phyloP scores from a whole-genome alignment of 2,888 invertebrate genomes.

The Incurvaria masculella region DNA sequence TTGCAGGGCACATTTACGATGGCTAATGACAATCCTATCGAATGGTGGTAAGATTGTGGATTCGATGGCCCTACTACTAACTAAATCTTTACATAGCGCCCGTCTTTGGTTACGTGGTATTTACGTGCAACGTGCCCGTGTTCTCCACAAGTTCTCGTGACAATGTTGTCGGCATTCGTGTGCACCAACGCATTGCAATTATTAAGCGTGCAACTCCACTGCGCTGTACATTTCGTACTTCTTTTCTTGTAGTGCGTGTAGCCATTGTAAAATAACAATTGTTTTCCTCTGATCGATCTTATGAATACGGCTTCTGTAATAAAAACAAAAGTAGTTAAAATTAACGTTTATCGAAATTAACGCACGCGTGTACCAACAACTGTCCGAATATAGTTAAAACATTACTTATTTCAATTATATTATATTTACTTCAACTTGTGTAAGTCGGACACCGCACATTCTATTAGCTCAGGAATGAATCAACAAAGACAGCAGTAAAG shows the following conservation, averaged over 20 bases:
- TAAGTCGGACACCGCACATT: too few species aligned
- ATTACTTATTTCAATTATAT: too few species aligned
- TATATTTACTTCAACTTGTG: too few species aligned
- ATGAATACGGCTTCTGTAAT: conserved; percentile 4
- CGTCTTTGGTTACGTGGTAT: conserved; percentile 1
- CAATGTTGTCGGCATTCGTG: not conserved
- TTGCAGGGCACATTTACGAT: too few species aligned
- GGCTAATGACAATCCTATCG: not conserved
- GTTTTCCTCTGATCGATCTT: conserved; percentile 4
- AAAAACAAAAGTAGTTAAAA: too few species aligned
- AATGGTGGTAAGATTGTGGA: too few species aligned
- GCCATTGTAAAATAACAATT: not conserved
- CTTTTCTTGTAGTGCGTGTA: not conserved
- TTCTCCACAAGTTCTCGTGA: not conserved
- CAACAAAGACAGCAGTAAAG: too few species aligned
- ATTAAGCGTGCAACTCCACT: conserved; percentile 4
- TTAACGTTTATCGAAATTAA: too few species aligned
- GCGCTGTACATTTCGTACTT: too few species aligned
- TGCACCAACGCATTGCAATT: conserved; percentile 2
- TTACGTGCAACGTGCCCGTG: conserved; percentile 6
- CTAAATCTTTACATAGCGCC: conserved; percentile 1
- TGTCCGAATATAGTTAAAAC: too few species aligned
- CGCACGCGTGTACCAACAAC: too few species aligned
- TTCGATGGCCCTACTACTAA: not conserved
- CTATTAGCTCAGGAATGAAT: too few species aligned